These are phyloP conservation scores for Phylloscopus trochiloides DNA, from an alignment of 2,113 vertebrate species.

Conservation along the genomic window DNA sequence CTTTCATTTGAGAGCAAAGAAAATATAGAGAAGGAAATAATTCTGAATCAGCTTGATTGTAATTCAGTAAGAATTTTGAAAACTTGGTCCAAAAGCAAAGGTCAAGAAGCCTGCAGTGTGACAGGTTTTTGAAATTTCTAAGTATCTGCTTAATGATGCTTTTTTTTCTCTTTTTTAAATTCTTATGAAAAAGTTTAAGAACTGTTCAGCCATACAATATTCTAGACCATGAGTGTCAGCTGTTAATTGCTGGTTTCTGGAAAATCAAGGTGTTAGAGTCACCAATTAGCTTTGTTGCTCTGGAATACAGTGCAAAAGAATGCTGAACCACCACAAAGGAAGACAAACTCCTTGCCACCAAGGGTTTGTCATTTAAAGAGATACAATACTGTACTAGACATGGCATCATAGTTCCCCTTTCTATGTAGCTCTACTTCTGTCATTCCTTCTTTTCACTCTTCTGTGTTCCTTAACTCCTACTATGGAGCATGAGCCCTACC, in stretches of 20 bases:
- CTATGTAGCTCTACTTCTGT: not conserved
- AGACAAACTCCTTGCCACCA: not conserved
- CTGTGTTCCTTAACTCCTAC: not conserved
- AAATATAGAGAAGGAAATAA: not conserved
- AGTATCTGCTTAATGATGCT: not conserved
- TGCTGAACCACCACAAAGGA: not conserved
- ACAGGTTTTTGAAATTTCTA: not conserved
- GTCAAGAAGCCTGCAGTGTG: not conserved
- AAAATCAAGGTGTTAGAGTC: not conserved
- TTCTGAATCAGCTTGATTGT: not conserved
- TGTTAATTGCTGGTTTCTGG: not conserved
- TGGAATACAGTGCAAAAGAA: not conserved
- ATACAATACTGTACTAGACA: not conserved
- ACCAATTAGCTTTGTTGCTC: not conserved
- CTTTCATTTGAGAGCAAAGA: not conserved
- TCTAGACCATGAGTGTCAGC: not conserved
- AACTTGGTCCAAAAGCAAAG: not conserved
- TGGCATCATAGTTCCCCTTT: not conserved
- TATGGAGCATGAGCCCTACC: not conserved
- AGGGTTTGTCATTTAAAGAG: not conserved
- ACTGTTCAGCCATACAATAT: not conserved
- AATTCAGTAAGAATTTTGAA: not conserved
- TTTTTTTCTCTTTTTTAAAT: not conserved
- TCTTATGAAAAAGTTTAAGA: not conserved
- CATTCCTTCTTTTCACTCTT: not conserved